phyloP scores from a whole-genome alignment of 1,140 invertebrate genomes.

The Drosophila kikkawai region DNA sequence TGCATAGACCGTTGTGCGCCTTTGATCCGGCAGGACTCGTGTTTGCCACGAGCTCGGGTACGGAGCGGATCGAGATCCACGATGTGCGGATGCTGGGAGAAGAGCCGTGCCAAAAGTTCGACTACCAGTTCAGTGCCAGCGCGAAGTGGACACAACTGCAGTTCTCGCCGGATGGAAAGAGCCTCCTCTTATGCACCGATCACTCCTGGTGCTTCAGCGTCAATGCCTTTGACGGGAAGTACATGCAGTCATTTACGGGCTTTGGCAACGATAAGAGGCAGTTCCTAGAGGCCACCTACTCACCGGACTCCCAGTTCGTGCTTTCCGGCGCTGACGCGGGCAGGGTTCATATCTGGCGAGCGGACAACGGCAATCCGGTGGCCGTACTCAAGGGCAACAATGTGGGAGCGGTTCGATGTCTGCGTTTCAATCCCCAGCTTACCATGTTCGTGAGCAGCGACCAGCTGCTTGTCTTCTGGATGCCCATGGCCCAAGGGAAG shows the following conservation, averaged over 20 bases:
- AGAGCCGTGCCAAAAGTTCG: slow-evolving; percentile 37
- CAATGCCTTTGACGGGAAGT: slow-evolving; percentile 31
- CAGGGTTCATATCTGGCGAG: slow-evolving; percentile 50
- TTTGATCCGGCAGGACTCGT: slow-evolving; percentile 48
- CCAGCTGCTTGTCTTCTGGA: slow-evolving; percentile 46
- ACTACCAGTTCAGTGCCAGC: slow-evolving; percentile 20
- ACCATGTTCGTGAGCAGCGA: slow-evolving; percentile 60
- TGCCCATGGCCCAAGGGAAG: slow-evolving; percentile 16
- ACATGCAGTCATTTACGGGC: slow-evolving; percentile 26
- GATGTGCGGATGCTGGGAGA: slow-evolving; percentile 49
- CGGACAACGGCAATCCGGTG: slow-evolving; percentile 25
- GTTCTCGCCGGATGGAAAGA: slow-evolving; percentile 51
- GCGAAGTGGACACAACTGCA: slow-evolving; percentile 60
- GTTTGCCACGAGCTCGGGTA: slow-evolving; percentile 27
- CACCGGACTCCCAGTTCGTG: slow-evolving; percentile 59
- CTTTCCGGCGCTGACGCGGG: slow-evolving; percentile 46
- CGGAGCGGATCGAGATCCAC: slow-evolving; percentile 32
- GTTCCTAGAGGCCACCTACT: slow-evolving; percentile 34
- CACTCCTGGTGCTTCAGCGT: slow-evolving; percentile 54
- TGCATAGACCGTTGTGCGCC: slow-evolving; percentile 27
- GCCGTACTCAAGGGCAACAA: slow-evolving; percentile 35
- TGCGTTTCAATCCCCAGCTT: slow-evolving; percentile 48
- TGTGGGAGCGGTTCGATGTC: slow-evolving; percentile 15
- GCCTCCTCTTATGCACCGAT: slow-evolving; percentile 47
- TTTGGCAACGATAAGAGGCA: slow-evolving; percentile 22